These are phyloP conservation scores for Tychaedon coryphoeus DNA, from an alignment of 2,113 vertebrate species.

Conservation along the genomic window DNA sequence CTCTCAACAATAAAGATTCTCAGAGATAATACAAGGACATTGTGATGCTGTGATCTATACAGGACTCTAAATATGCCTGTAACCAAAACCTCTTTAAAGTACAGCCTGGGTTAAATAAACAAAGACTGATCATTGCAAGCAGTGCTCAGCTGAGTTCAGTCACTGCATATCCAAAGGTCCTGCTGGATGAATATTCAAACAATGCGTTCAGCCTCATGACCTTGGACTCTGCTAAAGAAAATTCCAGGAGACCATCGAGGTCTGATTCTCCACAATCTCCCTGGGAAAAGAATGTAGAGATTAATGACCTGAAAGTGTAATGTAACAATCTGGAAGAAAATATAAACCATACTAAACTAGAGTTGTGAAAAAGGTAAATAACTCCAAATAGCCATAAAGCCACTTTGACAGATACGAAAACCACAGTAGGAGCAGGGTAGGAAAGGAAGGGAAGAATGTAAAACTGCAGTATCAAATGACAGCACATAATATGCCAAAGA, in stretches of 20 bases:
- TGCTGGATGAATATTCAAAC: constrained; percentile 69
- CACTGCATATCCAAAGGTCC: constrained; percentile 39
- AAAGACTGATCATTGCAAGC: constrained; percentile 37
- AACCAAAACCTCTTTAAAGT: constrained; percentile 44
- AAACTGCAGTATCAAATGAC: not conserved
- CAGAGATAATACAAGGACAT: not conserved
- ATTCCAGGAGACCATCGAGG: constrained; percentile 7
- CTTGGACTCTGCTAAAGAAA: constrained; percentile 43
- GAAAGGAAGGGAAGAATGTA: not conserved
- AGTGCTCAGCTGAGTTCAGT: constrained; percentile 48
- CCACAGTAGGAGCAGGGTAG: not conserved
- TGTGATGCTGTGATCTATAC: not conserved
- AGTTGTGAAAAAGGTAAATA: not conserved
- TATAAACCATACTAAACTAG: not conserved
- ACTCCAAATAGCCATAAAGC: not conserved
- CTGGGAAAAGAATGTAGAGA: constrained; percentile 1
- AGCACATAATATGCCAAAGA: not conserved
- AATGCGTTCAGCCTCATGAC: constrained; percentile 23
- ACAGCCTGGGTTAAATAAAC: constrained; percentile 65
- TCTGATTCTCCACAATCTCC: not conserved
- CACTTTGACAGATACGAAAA: not conserved
- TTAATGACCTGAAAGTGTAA: not conserved
- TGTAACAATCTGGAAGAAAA: not conserved
- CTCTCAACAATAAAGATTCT: not conserved
- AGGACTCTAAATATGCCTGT: constrained; percentile 22